These are phyloP conservation scores for Micrasema minimum DNA, from an alignment of 1,140 invertebrate species.

Conservation along the genomic window DNA sequence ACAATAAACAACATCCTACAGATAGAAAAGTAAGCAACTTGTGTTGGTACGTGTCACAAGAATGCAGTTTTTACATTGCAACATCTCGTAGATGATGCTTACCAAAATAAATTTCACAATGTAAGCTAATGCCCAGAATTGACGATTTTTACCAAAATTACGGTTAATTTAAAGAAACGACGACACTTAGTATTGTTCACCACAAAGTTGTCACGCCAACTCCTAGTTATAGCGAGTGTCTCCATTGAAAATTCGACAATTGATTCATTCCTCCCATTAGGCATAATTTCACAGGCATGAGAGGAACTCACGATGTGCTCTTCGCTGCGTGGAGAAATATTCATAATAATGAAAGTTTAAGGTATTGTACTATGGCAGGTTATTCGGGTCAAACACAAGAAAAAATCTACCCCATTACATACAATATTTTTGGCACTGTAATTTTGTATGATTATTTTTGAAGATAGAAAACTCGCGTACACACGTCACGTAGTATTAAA, in stretches of 20 bases:
- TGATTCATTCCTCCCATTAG: slow-evolving; percentile 37
- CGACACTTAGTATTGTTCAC: slow-evolving; percentile 27
- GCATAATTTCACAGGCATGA: slow-evolving; percentile 38
- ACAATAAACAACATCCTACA: too few species aligned
- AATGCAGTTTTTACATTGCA: not conserved
- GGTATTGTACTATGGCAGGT: not conserved
- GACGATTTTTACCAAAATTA: slow-evolving; percentile 37
- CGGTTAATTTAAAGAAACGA: slow-evolving; percentile 43
- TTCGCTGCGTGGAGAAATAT: slow-evolving; percentile 13
- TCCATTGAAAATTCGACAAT: slow-evolving; percentile 42
- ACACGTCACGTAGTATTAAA: too few species aligned
- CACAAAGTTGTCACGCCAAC: slow-evolving; percentile 36
- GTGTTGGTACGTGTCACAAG: too few species aligned
- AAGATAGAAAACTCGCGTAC: too few species aligned
- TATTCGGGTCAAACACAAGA: slow-evolving; percentile 16
- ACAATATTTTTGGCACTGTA: too few species aligned
- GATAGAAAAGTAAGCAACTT: too few species aligned
- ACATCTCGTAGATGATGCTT: not conserved
- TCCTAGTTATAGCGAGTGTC: slow-evolving; percentile 24
- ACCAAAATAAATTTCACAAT: slow-evolving; percentile 27
- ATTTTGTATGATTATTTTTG: too few species aligned
- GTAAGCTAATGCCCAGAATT: slow-evolving; percentile 26
- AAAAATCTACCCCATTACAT: not conserved
- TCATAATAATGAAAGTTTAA: not conserved
- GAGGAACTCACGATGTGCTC: slow-evolving; percentile 41